Evolutionary conservation across 2,888 invertebrate species (phyloP).

Genomic region (Lasiommata megera): DNA sequence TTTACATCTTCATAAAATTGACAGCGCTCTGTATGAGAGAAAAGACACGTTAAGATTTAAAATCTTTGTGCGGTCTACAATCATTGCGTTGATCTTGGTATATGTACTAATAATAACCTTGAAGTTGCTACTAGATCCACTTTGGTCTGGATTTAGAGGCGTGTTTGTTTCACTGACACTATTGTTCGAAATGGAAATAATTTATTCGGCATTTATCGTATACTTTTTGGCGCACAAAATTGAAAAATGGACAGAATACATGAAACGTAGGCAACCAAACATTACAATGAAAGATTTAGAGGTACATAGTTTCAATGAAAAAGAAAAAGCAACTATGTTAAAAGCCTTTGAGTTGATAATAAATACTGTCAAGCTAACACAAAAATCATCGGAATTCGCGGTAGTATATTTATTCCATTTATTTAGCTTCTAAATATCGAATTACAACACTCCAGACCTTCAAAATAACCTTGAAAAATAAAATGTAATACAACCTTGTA

Average conservation of each 20-base stretch:
- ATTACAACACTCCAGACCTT: too few species aligned
- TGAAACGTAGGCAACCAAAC: too few species aligned
- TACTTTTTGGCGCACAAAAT: conserved; percentile 32
- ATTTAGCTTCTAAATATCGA: too few species aligned
- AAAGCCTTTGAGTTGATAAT: too few species aligned
- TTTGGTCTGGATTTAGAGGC: conserved; percentile 1
- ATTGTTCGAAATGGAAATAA: conserved; percentile 34
- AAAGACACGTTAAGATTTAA: conserved; percentile 14
- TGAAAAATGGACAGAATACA: conserved; percentile 22
- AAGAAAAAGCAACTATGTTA: too few species aligned
- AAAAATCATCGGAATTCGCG: too few species aligned
- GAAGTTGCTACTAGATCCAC: not conserved
- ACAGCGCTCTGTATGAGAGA: conserved; percentile 9
- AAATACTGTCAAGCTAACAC: too few species aligned
- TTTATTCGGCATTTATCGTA: conserved; percentile 27
- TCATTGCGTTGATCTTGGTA: not conserved
- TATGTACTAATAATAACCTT: not conserved
- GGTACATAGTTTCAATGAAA: too few species aligned
- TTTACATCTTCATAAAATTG: conserved; percentile 23
- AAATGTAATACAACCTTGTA: too few species aligned
- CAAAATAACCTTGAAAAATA: too few species aligned
- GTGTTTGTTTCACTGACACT: conserved; percentile 28
- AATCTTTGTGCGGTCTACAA: not conserved
- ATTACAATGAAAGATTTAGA: too few species aligned
- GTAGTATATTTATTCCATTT: too few species aligned